Base-by-base conservation (phyloP, 1,140 invertebrate genomes). In the Diabrotica undecimpunctata region DNA sequence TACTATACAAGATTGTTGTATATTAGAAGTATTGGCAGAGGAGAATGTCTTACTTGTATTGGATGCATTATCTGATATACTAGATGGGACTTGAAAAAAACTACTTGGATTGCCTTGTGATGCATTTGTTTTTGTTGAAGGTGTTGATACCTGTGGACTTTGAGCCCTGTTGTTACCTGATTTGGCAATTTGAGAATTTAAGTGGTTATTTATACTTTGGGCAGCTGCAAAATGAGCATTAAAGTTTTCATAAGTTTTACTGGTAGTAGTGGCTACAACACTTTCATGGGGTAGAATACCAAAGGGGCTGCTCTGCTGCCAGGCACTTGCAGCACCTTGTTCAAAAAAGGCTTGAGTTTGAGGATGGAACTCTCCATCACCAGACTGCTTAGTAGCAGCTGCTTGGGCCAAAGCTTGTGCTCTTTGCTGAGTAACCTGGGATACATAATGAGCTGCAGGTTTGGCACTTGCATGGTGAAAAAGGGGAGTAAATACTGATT, bases 221-320 rank as follows among this genome's bases (percentile, higher is more conserved):
- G 84, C 84, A 63, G 83, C 81, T 62, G 82, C 81, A 80, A 88
- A 89, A 74, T 88, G 86, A 65, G 86, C 80, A 9, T 67, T 68
- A 66, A 87, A 85, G 70, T 86, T 87, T 71, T 88, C 87, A 77
- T 88, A 89, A 36, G 83, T 81, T 50, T 86, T 83, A 67, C 85
- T 82, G 67, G 83, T 84, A 38, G 87, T 85, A 37, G 85, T 87
- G 2, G 87, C 82, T 65, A 89, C 87, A 66, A 89, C 85, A 79
- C 86, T 90, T 79, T 91, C 88, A 76, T 91, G 89, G 10, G 89
- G 89, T 70, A 91, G 78, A 70, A 91, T 88, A 52, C 89, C 89
- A 78, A 90, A 90, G 0, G 89, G 88, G 72, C 88, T 89, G 74
- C 85, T 90, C 66, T 83, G 86, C 73, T 88, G 87, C 87, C 88